Percentiles rank a stretch among this genome's conserved stretches.
phyloP scores from a whole-genome alignment of 1,140 invertebrate species.

The Procambarus clarkii region DNA sequence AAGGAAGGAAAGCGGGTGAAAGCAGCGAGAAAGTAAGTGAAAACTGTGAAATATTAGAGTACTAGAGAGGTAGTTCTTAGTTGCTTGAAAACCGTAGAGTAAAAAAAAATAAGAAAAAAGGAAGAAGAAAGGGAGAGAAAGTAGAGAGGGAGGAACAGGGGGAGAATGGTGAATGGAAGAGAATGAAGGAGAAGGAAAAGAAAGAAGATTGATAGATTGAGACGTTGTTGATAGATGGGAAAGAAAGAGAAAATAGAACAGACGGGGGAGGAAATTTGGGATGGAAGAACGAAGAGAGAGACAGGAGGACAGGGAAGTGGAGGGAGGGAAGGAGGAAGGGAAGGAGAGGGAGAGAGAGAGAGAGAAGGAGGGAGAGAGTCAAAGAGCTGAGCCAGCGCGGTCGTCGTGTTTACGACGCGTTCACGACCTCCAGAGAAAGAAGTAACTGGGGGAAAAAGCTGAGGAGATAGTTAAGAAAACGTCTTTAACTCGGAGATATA shows the following conservation, averaged over 20 bases:
- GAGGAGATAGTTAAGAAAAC: constrained; percentile 32
- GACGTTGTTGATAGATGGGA: too few relatives aligned
- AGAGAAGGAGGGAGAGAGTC: background rate
- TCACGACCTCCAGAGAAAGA: constrained; percentile 53
- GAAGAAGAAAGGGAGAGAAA: background rate
- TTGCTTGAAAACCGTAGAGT: background rate
- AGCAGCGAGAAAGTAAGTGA: background rate
- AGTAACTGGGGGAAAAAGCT: constrained; percentile 56
- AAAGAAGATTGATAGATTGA: too few relatives aligned
- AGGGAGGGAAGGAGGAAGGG: background rate
- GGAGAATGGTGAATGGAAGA: background rate
- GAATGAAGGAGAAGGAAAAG: too few relatives aligned
- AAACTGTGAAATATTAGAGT: too few relatives aligned
- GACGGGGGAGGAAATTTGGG: too few relatives aligned
- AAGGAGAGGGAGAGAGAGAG: background rate
- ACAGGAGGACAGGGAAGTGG: too few relatives aligned
- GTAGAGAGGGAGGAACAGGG: background rate
- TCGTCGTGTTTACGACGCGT: constrained; percentile 48
- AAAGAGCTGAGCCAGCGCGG: constrained; percentile 13
- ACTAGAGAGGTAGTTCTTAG: too few relatives aligned
- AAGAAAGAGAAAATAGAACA: too few relatives aligned
- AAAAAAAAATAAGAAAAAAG: background rate
- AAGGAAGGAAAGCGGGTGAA: too few relatives aligned
- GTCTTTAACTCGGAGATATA: constrained; percentile 21
- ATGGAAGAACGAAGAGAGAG: too few relatives aligned